These are phyloP conservation scores for Gymnoscopelus microlampas DNA, from an alignment of 2,797 vertebrate species.

Conservation along the genomic window DNA sequence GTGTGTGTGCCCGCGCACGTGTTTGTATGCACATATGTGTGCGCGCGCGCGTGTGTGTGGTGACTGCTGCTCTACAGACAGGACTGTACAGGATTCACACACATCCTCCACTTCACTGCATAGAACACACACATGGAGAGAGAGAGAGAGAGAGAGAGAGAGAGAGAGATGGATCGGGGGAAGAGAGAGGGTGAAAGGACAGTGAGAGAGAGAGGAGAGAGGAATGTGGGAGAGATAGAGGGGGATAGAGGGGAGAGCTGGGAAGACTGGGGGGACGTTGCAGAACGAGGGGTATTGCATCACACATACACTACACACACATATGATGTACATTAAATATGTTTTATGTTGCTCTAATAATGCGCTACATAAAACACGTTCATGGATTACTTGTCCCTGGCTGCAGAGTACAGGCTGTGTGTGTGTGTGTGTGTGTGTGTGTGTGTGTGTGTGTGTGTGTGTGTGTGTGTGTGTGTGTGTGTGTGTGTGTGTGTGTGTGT, in stretches of 20 bases:
- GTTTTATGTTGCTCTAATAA: constrained; percentile 26
- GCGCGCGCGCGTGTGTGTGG: too few relatives aligned
- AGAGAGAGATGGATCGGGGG: neutral
- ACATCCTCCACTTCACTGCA: constrained; percentile 17
- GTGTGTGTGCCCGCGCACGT: too few relatives aligned
- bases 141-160: neutral
- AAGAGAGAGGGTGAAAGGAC: neutral
- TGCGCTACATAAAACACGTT: constrained; percentile 32
- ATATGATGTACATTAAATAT: constrained; percentile 8
- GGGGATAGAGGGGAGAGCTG: too few relatives aligned
- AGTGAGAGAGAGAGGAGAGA: neutral
- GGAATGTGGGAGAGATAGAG: neutral
- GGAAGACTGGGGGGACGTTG: constrained; percentile 24
- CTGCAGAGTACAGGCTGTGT: neutral
- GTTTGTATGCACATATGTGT: too few relatives aligned
- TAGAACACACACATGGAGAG: neutral
- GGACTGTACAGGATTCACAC: constrained; percentile 13
- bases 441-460: constrained; percentile 8
- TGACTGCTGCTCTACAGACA: constrained; percentile 9
- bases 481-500: constrained; percentile 1
- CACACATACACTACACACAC: constrained; percentile 10
- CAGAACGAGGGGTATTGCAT: constrained; percentile 34
- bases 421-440: constrained; percentile 3
- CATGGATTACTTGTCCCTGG: constrained; percentile 6
- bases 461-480: neutral